Base-by-base conservation (phyloP, 2,113 vertebrate species). In the Trichechus manatus region DNA sequence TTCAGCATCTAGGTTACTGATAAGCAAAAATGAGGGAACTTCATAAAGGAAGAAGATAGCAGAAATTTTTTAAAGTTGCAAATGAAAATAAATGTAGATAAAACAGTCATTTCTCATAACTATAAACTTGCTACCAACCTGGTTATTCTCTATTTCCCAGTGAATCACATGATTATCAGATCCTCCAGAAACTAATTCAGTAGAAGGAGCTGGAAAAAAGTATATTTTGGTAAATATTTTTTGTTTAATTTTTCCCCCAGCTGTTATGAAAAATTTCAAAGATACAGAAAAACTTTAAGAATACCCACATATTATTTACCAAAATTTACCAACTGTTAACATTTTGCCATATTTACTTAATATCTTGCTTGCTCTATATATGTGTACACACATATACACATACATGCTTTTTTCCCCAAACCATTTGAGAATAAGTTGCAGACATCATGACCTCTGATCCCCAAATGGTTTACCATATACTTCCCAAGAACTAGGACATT, bases 101-200 rank as follows among this genome's bases (percentile, higher is more conserved):
- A 42, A 44, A 59, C 31, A 13, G 70, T 81, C 5, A 47, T 77
- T 90, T 97, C 74, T 95, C 96, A 44, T 59, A 74, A 53, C 2
- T 17, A 89, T 66, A 81, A 84, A 91, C 8, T 87, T 29, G 53
- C 31, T 88, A 90, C 97, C 91, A 96, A 99, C 99, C 98, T 99
- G 99, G 66, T 98, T 98, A 98, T 98, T 98, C 93, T 98, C 98
- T 44, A 79, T 97, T 97, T 99, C 98, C 99, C 99, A 99, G 88
- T 99, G 90, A 97, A 99, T 99, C 77, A 99, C 96, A 6, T 96
- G 98, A 97, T 99, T 99, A 98, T 99, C 99, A 89, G 99, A 99
- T 84, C 98, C 99, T 98, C 99, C 99, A 93, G 99, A 99, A 96
- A 99, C 98, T 94, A 99, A 98, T 91, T 99, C 99, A 20, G 97